Percentiles rank a stretch among this genome's conserved stretches.
These are phyloP conservation scores for Andrena flavipes DNA, from an alignment of 2,888 invertebrate species.

Conservation along the genomic window DNA sequence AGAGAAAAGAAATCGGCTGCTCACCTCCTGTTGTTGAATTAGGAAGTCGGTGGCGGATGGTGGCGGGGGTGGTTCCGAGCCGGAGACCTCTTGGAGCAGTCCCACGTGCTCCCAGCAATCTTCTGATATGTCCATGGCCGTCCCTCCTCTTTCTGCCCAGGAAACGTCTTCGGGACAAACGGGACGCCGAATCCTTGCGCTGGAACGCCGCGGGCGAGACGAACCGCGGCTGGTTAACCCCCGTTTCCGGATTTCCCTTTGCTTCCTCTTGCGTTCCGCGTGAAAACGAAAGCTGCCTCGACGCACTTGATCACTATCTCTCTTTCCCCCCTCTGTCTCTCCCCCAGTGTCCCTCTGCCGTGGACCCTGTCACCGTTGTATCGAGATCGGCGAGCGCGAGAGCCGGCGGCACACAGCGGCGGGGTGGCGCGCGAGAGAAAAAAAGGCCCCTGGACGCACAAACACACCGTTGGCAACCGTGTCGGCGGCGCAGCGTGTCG, in stretches of 20 bases:
- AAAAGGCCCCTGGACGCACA: constrained; percentile 33
- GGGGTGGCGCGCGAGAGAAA: constrained; percentile 35
- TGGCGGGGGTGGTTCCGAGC: constrained; percentile 77
- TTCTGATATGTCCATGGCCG: constrained; percentile 81
- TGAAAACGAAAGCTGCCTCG: constrained; percentile 3
- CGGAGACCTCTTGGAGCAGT: constrained; percentile 81
- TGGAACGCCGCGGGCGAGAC: constrained; percentile 1
- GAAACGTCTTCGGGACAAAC: constrained; percentile 6
- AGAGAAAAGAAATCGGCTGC: constrained; percentile 55
- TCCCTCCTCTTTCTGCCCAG: constrained; percentile 14
- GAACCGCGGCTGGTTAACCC: background rate
- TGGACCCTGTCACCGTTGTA: constrained; percentile 28
- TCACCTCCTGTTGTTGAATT: constrained; percentile 81
- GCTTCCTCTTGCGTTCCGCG: background rate
- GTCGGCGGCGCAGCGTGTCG: constrained; percentile 66
- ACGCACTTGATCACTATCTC: constrained; percentile 28
- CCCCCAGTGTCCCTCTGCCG: background rate
- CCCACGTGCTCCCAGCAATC: constrained; percentile 85
- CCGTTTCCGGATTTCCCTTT: constrained; percentile 3
- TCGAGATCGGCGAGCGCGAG: constrained; percentile 5
- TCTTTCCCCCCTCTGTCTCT: constrained; percentile 1
- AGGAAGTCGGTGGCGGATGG: constrained; percentile 76
- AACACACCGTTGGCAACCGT: constrained; percentile 56
- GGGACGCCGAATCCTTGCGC: constrained; percentile 9
- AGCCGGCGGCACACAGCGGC: constrained; percentile 14